Evolutionary conservation across 2,888 invertebrate species (phyloP).

Genomic region (Drosophila mayaguana): DNA sequence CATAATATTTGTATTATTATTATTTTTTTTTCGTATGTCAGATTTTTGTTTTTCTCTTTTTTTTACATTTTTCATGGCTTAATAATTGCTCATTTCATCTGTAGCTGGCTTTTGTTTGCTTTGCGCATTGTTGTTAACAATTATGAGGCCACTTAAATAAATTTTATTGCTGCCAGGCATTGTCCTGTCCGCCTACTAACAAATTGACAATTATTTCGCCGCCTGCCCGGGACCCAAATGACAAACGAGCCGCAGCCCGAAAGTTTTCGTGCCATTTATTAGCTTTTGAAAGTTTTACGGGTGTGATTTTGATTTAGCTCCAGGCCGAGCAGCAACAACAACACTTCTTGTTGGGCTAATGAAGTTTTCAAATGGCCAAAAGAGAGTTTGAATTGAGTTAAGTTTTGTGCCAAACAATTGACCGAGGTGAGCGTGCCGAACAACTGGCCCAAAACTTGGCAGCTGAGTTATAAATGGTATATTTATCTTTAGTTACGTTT

Average conservation of each 20-base stretch:
- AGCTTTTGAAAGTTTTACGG: slow-evolving; percentile 68
- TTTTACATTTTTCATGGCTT: slow-evolving; percentile 75
- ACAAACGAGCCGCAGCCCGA: slow-evolving; percentile 65
- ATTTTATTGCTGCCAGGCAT: slow-evolving; percentile 70
- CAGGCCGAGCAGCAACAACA: slow-evolving; percentile 33
- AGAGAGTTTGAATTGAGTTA: slow-evolving; percentile 39
- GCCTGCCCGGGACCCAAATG: slow-evolving; percentile 55
- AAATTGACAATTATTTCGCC: slow-evolving; percentile 73
- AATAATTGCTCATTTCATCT: slow-evolving; percentile 75
- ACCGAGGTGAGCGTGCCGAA: slow-evolving; percentile 4
- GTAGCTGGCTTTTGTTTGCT: slow-evolving; percentile 70
- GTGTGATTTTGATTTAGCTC: slow-evolving; percentile 74
- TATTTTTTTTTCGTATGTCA: background rate
- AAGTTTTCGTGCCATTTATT: slow-evolving; percentile 73
- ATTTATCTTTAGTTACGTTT: slow-evolving; percentile 50
- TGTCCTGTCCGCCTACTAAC: slow-evolving; percentile 61
- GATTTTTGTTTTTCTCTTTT: slow-evolving; percentile 8
- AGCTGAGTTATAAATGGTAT: slow-evolving; percentile 54
- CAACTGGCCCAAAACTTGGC: slow-evolving; percentile 37
- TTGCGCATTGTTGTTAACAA: slow-evolving; percentile 61
- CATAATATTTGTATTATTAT: slow-evolving; percentile 18
- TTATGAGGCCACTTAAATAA: slow-evolving; percentile 78
- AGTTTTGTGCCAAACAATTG: slow-evolving; percentile 45
- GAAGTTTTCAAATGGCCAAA: slow-evolving; percentile 48
- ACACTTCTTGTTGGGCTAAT: slow-evolving; percentile 34